Evolutionary conservation across 2,888 invertebrate species (phyloP).

Genomic region (Oscheius sp.): DNA sequence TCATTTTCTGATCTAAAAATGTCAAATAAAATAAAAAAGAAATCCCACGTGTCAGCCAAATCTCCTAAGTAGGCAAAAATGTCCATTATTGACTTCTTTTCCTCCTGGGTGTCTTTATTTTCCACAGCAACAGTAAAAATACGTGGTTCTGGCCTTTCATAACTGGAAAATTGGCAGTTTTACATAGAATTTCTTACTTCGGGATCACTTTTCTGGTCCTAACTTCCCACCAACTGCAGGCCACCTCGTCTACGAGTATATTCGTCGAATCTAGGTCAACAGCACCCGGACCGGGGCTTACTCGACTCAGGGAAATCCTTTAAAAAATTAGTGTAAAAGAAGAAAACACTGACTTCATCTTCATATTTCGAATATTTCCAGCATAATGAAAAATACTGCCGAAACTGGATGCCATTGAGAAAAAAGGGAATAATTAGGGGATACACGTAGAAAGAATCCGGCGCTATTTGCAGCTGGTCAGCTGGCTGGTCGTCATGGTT

Average conservation of each 20-base stretch:
- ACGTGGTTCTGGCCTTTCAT: slow-evolving; percentile 23
- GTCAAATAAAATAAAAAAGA: background rate
- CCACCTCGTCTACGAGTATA: slow-evolving; percentile 12
- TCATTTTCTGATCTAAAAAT: slow-evolving; percentile 1
- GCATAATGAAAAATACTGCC: slow-evolving; percentile 25
- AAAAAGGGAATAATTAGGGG: too few relatives aligned
- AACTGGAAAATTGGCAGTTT: slow-evolving; percentile 18
- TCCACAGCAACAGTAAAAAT: slow-evolving; percentile 5
- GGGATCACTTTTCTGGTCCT: slow-evolving; percentile 1
- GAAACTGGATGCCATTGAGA: slow-evolving; percentile 13
- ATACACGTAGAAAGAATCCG: background rate
- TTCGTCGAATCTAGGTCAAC: background rate
- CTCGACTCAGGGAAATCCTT: slow-evolving; percentile 9
- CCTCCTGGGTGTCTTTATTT: background rate
- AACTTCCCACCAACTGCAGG: slow-evolving; percentile 12
- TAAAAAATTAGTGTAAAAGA: background rate
- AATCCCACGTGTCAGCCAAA: slow-evolving; percentile 9
- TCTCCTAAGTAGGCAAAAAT: slow-evolving; percentile 23
- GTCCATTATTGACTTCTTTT: background rate
- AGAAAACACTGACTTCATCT: slow-evolving; percentile 15
- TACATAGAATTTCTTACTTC: slow-evolving; percentile 2
- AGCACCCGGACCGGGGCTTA: background rate
- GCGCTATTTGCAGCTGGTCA: background rate
- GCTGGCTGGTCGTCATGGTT: slow-evolving; percentile 20
- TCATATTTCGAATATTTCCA: slow-evolving; percentile 20